Evolutionary conservation across 1,140 invertebrate genomes (phyloP).

Genomic region (Teleogryllus occipitalis): DNA sequence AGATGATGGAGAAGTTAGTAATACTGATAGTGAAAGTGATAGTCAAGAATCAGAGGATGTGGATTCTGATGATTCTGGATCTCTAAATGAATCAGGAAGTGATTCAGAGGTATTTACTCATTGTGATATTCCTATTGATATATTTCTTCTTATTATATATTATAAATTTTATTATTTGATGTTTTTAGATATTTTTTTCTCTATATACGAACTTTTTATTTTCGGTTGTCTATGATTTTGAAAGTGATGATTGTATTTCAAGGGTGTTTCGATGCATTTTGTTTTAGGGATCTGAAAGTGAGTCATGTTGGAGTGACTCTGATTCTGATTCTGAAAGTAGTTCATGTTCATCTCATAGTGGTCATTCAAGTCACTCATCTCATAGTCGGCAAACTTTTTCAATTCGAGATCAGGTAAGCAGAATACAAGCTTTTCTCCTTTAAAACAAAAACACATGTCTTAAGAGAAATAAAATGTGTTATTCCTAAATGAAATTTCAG

Average conservation of each 20-base stretch:
- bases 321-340: constrained; percentile 42
- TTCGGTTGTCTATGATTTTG: background rate
- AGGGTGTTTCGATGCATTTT: background rate
- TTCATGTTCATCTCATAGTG: constrained; percentile 36
- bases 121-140: background rate
- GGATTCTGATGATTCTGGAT: constrained; percentile 23
- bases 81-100: constrained; percentile 18
- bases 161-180: background rate
- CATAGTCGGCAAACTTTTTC: constrained; percentile 45
- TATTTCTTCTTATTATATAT: background rate
- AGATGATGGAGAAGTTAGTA: constrained; percentile 23
- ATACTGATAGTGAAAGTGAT: constrained; percentile 16
- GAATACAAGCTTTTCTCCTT: too few relatives aligned
- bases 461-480: too few relatives aligned
- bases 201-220: too few relatives aligned
- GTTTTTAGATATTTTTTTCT: background rate
- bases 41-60: constrained; percentile 22
- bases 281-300: constrained; percentile 38
- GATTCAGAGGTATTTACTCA: constrained; percentile 20
- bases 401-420: constrained; percentile 35
- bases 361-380: constrained; percentile 32
- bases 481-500: too few relatives aligned
- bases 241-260: background rate
- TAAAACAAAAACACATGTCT: too few relatives aligned
- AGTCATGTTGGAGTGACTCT: constrained; percentile 40